Conservation (phyloP, 2,797 vertebrate species). For the Mastacembelus armatus region DNA sequence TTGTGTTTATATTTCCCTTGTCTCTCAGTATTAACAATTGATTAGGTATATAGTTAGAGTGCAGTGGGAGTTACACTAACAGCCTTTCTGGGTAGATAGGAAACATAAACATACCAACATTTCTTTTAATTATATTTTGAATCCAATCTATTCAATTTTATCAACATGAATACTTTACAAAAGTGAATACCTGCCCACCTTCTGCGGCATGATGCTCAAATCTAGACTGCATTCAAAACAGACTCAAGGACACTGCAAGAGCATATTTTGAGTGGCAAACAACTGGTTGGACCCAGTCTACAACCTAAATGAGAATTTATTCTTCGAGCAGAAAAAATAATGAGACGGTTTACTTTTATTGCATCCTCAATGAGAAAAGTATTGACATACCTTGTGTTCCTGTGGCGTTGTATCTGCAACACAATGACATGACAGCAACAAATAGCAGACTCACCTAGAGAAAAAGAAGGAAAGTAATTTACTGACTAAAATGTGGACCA, state of each 20-base stretch:
- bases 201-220: background rate
- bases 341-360: conserved; percentile 71
- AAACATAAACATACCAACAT: background rate
- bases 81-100: background rate
- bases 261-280: conserved; percentile 50
- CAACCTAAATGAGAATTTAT: conserved; percentile 74
- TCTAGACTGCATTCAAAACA: conserved; percentile 31
- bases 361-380: conserved; percentile 74
- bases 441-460: conserved; percentile 54
- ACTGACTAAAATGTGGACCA: conserved; percentile 43
- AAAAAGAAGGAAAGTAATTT: conserved; percentile 63
- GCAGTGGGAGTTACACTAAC: too few species aligned
- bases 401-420: conserved; percentile 50
- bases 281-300: conserved; percentile 46
- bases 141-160: conserved; percentile 1
- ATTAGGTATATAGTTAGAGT: background rate
- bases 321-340: conserved; percentile 69
- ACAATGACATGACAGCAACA: conserved; percentile 62
- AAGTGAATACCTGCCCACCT: conserved; percentile 15
- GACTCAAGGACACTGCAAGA: conserved; percentile 37
- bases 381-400: conserved; percentile 69
- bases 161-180: background rate
- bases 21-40: too few species aligned
- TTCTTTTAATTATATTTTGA: background rate
- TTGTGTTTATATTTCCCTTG: too few species aligned